Evolutionary conservation across 2,113 vertebrate species (phyloP).

Genomic region (Blennius ocellaris): DNA sequence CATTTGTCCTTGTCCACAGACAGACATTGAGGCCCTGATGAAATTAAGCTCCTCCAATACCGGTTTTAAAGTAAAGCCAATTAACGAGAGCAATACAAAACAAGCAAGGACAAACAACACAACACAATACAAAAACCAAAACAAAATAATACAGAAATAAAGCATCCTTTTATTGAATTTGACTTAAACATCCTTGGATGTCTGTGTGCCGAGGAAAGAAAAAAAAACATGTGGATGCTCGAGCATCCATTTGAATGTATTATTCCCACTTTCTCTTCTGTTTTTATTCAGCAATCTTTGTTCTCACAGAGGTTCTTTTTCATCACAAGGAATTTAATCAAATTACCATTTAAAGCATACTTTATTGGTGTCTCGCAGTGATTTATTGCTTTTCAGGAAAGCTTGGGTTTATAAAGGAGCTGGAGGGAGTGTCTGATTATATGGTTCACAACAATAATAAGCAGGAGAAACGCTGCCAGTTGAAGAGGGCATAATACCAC

Average conservation of each 20-base stretch:
- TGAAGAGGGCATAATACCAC: neutral
- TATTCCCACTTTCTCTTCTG: slow-evolving; percentile 32
- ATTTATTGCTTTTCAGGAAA: slow-evolving; percentile 73
- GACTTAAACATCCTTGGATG: slow-evolving; percentile 32
- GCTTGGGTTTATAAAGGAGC: slow-evolving; percentile 53
- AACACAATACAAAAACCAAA: slow-evolving; percentile 26
- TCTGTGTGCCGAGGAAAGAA: slow-evolving; percentile 31
- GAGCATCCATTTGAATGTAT: slow-evolving; percentile 44
- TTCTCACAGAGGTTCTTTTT: slow-evolving; percentile 52
- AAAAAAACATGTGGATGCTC: slow-evolving; percentile 6
- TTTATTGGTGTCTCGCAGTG: slow-evolving; percentile 64
- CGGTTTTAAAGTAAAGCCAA: slow-evolving; percentile 74
- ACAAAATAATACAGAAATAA: slow-evolving; percentile 2
- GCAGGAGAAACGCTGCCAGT: slow-evolving; percentile 6
- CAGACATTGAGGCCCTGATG: slow-evolving; percentile 86
- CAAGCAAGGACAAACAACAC: slow-evolving; percentile 44
- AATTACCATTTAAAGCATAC: slow-evolving; percentile 69
- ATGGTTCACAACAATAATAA: slow-evolving; percentile 57
- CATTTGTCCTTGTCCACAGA: slow-evolving; percentile 93
- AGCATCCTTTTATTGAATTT: slow-evolving; percentile 37
- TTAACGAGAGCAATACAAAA: slow-evolving; percentile 69
- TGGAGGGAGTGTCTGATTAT: slow-evolving; percentile 50
- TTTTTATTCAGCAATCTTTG: slow-evolving; percentile 50
- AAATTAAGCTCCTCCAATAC: slow-evolving; percentile 83
- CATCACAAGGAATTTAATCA: slow-evolving; percentile 68